phyloP scores from a whole-genome alignment of 1,140 invertebrate genomes.

The Wiebesia pumilae region DNA sequence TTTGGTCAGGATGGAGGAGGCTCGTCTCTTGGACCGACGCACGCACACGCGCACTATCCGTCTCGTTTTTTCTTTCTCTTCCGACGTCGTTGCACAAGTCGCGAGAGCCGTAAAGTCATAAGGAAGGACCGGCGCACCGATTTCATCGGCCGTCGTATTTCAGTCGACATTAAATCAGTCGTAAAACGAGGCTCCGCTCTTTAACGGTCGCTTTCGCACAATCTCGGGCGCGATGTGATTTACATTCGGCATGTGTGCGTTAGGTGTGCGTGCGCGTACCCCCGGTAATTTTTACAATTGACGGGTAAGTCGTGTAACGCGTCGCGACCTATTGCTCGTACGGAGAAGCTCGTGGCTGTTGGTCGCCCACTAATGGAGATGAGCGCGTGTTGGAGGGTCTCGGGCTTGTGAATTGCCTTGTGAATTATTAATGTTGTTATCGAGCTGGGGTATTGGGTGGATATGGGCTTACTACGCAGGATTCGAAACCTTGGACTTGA shows the following conservation, averaged over 20 bases:
- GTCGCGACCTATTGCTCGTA: neutral
- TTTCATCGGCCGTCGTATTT: conserved; percentile 66
- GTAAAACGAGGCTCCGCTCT: conserved; percentile 60
- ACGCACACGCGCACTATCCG: neutral
- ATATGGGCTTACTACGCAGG: too few relatives aligned
- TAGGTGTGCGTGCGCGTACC: neutral
- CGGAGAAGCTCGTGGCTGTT: neutral
- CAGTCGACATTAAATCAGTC: conserved; percentile 64
- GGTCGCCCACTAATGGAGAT: neutral
- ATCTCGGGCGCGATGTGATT: conserved; percentile 46
- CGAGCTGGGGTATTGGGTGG: too few relatives aligned
- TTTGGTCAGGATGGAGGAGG: neutral
- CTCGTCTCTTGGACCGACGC: neutral
- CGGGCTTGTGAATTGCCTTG: neutral
- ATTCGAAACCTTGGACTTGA: too few relatives aligned
- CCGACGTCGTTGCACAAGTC: conserved; percentile 35
- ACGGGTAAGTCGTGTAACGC: neutral
- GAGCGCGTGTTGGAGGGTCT: neutral
- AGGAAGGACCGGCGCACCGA: conserved; percentile 63
- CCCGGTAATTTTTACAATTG: neutral
- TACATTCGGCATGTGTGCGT: conserved; percentile 28
- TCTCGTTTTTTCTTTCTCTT: neutral
- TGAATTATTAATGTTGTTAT: too few relatives aligned
- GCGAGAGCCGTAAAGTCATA: conserved; percentile 61
- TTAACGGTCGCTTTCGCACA: conserved; percentile 39